Base-by-base conservation (phyloP, 2,113 vertebrate genomes). In the Lontra canadensis region DNA sequence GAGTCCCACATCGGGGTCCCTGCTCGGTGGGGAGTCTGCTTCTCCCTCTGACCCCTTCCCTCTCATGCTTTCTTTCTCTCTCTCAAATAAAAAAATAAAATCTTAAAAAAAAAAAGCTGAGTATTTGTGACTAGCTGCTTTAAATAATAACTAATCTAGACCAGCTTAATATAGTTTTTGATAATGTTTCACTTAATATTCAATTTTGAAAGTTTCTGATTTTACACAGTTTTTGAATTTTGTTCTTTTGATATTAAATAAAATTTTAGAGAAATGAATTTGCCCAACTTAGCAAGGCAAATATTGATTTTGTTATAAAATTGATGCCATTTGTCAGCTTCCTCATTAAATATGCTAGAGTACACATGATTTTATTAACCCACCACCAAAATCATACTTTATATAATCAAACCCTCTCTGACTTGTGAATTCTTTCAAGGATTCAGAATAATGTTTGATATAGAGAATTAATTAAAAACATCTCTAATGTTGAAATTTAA, bases 221-320 rank as follows among this genome's bases (percentile, higher is more conserved):
- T 98, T 98, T 98, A 97, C 95, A 95, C 97, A 97, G 97, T 98
- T 96, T 98, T 98, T 98, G 98, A 98, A 98, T 98, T 98, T 98
- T 94, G 87, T 97, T 98, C 98, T 98, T 98, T 98, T 98, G 94
- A 98, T 98, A 98, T 97, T 95, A 98, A 98, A 97, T 98, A 98
- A 97, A 98, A 98, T 98, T 98, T 74, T 98, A 97, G 94, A 97
- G 96, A 98, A 98, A 94, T 97, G 92, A 86, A 98, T 98, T 98
- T 98, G 95, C 87, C 69, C 96, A 97, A 97, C 97, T 98, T 86
- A 93, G 65, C 81, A 97, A 92, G 36, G 97, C 98, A 98, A 98
- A 98, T 98, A 98, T 98, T 63, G 96, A 98, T 98, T 98, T 97
- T 96, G 97, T 96, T 92, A 96, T 96, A 98, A 98, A 97, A 97